These are phyloP conservation scores for Pipistrellus nathusii DNA, from an alignment of 2,797 vertebrate species.

Conservation along the genomic window DNA sequence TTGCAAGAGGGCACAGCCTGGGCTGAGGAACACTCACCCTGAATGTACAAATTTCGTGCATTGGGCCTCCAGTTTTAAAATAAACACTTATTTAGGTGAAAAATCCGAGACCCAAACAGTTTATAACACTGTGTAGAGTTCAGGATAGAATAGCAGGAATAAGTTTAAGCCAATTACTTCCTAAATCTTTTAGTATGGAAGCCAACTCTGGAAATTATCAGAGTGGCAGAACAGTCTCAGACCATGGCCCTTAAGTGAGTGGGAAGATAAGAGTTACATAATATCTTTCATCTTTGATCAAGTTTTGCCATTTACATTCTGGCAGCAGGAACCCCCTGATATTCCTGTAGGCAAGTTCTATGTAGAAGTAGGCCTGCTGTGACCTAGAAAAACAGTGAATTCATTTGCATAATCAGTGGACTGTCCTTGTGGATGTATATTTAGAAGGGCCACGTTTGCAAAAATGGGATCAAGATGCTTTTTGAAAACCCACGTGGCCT, in stretches of 20 bases:
- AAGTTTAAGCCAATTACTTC: neutral
- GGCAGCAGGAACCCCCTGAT: conserved; percentile 45
- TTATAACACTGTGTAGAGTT: neutral
- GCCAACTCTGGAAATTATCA: neutral
- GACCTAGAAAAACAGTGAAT: conserved; percentile 80
- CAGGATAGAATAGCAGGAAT: neutral
- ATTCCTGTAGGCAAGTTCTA: conserved; percentile 59
- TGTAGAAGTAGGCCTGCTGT: conserved; percentile 69
- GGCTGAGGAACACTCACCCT: too few species aligned
- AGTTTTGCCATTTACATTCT: conserved; percentile 60
- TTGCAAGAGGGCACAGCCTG: too few species aligned
- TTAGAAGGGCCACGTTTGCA: conserved; percentile 73
- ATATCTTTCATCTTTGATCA: conserved; percentile 47
- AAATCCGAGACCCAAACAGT: neutral
- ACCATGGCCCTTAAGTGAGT: neutral
- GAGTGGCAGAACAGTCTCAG: neutral
- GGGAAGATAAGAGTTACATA: neutral
- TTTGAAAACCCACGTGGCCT: conserved; percentile 53
- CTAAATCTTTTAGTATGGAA: neutral
- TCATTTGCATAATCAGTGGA: conserved; percentile 78
- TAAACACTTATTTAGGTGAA: conserved; percentile 33
- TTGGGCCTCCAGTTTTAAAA: neutral
- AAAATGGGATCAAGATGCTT: conserved; percentile 64
- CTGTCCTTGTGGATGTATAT: conserved; percentile 72
- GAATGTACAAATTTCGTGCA: too few species aligned